Evolutionary conservation across 2,888 invertebrate species (phyloP), one percentile per base, ranked within the genome.

Genomic region (Aquatica leii): DNA sequence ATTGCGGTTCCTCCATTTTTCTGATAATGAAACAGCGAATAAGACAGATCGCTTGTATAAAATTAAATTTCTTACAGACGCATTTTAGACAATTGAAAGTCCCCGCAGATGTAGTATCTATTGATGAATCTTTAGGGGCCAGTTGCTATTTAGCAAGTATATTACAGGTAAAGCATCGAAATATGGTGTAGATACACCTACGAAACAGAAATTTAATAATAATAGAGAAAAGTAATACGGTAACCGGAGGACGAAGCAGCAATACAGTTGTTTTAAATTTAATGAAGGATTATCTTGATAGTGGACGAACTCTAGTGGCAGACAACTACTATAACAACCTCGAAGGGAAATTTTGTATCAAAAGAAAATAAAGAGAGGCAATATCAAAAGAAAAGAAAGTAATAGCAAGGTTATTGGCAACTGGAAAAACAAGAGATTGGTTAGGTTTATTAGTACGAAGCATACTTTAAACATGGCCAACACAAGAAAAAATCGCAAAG

Each of bases 21-120:
- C 59, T 51, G 43, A 59, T 59, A 59, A 59, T 51, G 43, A 50
- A 24, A 37, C 51, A 43, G 43, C 52, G 40, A 40, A 59, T 51
- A 59, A 59, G 43, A 17, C 20, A 40, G 43, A 59, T 51, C 40
- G 51, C 21, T 40, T 59, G 41, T 40, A 41, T 43, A 59, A 40
- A 52, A n/a, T n/a, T n/a, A n/a, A n/a, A n/a, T n/a, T n/a, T n/a
- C n/a, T n/a, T n/a, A n/a, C n/a, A n/a, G n/a, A 41, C 31, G 51
- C 40, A 51, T 21, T 31, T 31, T 31, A 31, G 9, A 31, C 31
- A 31, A 31, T 31, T 31, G 9, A 31, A 31, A 31, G 31, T n/a
- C n/a, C n/a, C n/a, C n/a, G n/a, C n/a, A n/a, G n/a, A n/a, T n/a
- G n/a, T n/a, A n/a, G n/a, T n/a, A 31, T 31, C 31, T 6, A 31